Evolutionary conservation across 2,113 vertebrate species (phyloP), one percentile per base, ranked within the genome.

Genomic region (Petrocephalus zakoni): DNA sequence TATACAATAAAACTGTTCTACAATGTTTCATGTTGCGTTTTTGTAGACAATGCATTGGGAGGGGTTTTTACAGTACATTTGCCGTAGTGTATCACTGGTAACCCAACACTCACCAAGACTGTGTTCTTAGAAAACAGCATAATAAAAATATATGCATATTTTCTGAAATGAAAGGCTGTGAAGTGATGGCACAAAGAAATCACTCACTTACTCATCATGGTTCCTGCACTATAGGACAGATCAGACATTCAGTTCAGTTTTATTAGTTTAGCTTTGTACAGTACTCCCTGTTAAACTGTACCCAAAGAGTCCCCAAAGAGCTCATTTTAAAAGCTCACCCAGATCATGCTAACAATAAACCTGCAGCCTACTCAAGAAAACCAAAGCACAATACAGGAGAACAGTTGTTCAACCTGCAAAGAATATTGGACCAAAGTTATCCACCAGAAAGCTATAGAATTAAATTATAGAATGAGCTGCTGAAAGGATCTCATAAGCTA

Each of bases 1-100:
- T 88, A 47, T 83, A 88, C 53, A 88, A 88, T 88, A 88, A 88
- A 88, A 83, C 34, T 9, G 52, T 82, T 56, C 37, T 49, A 42
- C 21, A 46, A 61, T 49, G 78, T 61, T 22, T 72, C 15, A 47
- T 56, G 51, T 47, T 37, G 46, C 29, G 15, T 87, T 88, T 82
- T 49, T 88, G 19, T 0, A 0, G 37, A 52, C 5, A 2, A 34
- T 52, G 87, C 34, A 5, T n/a, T 52, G 46, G 19, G 22, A 22
- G 17, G 9, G 5, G 34, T 13, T 88, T n/a, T 52, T 29, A 21
- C 21, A 46, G 37, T 25, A 29, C 13, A 29, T 29, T 68, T 11
- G n/a, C 22, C n/a, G 22, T 22, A 64, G 25, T 29, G 25, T 68
- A 13, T 29, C 61, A 13, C 25, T 29, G 61, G 61, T 53, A 53